Evolutionary conservation across 2,797 vertebrate genomes (phyloP).

Genomic region (Lacerta bilineata): DNA sequence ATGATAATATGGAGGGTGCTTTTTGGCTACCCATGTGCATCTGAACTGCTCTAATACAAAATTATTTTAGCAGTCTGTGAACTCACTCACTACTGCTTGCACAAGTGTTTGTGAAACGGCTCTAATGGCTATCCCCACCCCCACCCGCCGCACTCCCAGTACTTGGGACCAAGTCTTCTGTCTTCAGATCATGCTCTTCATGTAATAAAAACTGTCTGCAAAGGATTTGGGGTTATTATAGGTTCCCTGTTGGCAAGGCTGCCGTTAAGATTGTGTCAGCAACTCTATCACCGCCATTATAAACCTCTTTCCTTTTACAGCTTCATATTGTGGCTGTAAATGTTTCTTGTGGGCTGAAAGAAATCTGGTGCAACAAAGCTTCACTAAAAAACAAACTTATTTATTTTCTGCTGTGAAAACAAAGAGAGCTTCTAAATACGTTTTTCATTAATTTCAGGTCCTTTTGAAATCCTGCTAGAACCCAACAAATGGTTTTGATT

Average conservation of each 20-base stretch:
- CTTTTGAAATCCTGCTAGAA: constrained; percentile 10
- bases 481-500: constrained; percentile 9
- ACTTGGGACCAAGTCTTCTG: neutral
- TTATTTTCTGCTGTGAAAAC: neutral
- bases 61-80: neutral
- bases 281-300: constrained; percentile 1
- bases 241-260: neutral
- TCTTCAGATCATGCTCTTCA: constrained; percentile 34
- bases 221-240: constrained; percentile 25
- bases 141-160: neutral
- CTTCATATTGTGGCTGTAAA: constrained; percentile 25
- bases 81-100: neutral
- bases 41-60: neutral
- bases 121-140: neutral
- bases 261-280: neutral
- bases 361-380: neutral
- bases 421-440: constrained; percentile 8
- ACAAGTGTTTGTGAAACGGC: neutral
- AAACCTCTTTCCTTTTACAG: constrained; percentile 28
- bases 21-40: neutral
- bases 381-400: constrained; percentile 7
- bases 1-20: no score
- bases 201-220: constrained; percentile 37
- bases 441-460: neutral
- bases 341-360: constrained; percentile 16